These are phyloP conservation scores for Drosophila lowei DNA, from an alignment of 1,140 invertebrate genomes.

Conservation along the genomic window DNA sequence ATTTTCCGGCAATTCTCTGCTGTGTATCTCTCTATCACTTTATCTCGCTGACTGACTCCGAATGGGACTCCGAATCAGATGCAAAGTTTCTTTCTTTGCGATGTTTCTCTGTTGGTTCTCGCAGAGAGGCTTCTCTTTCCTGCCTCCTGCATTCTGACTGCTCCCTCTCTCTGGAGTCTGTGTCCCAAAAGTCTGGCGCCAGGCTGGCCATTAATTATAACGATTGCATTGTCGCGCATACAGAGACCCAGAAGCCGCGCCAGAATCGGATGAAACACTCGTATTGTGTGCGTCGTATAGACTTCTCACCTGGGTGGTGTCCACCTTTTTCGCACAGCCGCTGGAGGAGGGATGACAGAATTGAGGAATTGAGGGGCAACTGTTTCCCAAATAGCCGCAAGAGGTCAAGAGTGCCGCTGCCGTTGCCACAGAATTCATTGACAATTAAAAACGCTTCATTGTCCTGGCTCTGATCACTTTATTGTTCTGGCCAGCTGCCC, in stretches of 20 bases:
- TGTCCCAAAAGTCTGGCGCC: conserved; percentile 58
- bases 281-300: conserved; percentile 47
- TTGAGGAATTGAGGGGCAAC: conserved; percentile 15
- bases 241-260: conserved; percentile 27
- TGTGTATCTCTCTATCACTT: too few relatives aligned
- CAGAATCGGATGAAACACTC: conserved; percentile 23
- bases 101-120: not conserved
- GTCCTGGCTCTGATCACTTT: conserved; percentile 65
- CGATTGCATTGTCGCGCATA: conserved; percentile 57
- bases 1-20: conserved; percentile 3
- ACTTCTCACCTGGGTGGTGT: conserved; percentile 69
- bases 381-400: conserved; percentile 53
- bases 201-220: conserved; percentile 76
- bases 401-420: conserved; percentile 52
- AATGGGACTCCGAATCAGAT: conserved; percentile 25
- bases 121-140: not conserved
- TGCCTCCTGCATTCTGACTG: not conserved
- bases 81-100: conserved; percentile 34
- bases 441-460: conserved; percentile 67
- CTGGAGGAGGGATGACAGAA: conserved; percentile 4
- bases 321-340: conserved; percentile 22
- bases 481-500: conserved; percentile 66
- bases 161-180: not conserved
- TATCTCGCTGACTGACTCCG: not conserved
- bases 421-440: conserved; percentile 55